These are phyloP conservation scores for Epinephelus moara DNA, from an alignment of 2,113 vertebrate species.

Conservation along the genomic window DNA sequence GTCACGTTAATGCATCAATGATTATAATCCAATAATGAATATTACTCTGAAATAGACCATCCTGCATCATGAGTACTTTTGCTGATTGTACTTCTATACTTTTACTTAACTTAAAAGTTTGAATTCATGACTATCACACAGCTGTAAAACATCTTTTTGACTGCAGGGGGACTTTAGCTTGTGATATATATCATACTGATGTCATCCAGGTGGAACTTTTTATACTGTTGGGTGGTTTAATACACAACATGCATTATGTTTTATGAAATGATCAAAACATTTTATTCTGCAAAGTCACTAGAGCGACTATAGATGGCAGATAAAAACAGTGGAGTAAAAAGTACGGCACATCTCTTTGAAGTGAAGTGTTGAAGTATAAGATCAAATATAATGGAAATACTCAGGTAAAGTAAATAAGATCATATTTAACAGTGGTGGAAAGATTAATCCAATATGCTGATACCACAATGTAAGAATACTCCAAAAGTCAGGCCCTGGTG, in stretches of 20 bases:
- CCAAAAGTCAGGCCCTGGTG: too few species aligned
- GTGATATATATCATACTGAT: neutral
- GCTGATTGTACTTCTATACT: neutral
- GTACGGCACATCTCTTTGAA: too few species aligned
- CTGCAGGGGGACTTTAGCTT: neutral
- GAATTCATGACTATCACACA: neutral
- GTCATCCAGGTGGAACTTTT: neutral
- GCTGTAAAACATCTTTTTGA: neutral
- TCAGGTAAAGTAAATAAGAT: too few species aligned
- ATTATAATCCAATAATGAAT: neutral
- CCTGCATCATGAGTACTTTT: neutral
- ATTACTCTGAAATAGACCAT: too few species aligned
- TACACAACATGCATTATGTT: neutral
- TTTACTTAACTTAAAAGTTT: neutral
- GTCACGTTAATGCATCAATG: neutral
- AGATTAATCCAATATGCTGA: too few species aligned
- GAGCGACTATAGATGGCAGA: neutral
- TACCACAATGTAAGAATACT: too few species aligned
- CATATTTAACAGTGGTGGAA: too few species aligned
- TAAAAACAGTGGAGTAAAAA: neutral
- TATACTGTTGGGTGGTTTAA: neutral
- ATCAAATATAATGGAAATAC: neutral
- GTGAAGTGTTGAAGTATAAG: neutral
- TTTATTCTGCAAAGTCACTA: neutral
- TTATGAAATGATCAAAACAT: neutral